phyloP scores from a whole-genome alignment of 2,888 invertebrate species.

The Lepidocyrtinus sp. region DNA sequence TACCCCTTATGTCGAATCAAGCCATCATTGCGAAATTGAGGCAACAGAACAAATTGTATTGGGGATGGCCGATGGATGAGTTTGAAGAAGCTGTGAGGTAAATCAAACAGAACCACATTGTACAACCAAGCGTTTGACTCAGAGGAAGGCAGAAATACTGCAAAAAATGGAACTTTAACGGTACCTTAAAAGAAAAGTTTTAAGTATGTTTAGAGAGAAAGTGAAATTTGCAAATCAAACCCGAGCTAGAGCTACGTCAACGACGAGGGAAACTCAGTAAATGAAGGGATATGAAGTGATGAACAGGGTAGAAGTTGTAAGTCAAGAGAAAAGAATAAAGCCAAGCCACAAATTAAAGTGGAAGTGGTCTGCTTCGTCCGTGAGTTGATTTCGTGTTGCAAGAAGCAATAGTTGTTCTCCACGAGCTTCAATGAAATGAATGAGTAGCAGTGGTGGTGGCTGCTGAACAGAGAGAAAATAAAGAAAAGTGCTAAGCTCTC shows the following conservation, averaged over 20 bases:
- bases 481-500: slow-evolving; percentile 58
- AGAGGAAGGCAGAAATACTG: background rate
- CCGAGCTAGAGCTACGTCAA: slow-evolving; percentile 25
- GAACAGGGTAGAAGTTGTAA: slow-evolving; percentile 48
- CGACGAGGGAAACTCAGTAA: slow-evolving; percentile 32
- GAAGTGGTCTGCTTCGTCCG: slow-evolving; percentile 49
- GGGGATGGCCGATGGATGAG: background rate
- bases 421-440: slow-evolving; percentile 22
- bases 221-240: background rate
- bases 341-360: slow-evolving; percentile 60
- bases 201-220: slow-evolving; percentile 30
- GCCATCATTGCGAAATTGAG: no score
- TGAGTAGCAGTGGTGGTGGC: slow-evolving; percentile 2
- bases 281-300: slow-evolving; percentile 38
- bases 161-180: no score
- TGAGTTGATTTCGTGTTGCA: background rate
- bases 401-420: slow-evolving; percentile 19
- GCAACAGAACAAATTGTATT: background rate
- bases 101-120: background rate
- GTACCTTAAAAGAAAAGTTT: no score
- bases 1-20: slow-evolving; percentile 42
- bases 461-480: slow-evolving; percentile 28
- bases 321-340: slow-evolving; percentile 28
- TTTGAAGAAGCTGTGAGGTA: slow-evolving; percentile 1
- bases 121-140: background rate